These are phyloP conservation scores for Jordanella pulchra DNA, from an alignment of 2,797 vertebrate species.

Conservation along the genomic window DNA sequence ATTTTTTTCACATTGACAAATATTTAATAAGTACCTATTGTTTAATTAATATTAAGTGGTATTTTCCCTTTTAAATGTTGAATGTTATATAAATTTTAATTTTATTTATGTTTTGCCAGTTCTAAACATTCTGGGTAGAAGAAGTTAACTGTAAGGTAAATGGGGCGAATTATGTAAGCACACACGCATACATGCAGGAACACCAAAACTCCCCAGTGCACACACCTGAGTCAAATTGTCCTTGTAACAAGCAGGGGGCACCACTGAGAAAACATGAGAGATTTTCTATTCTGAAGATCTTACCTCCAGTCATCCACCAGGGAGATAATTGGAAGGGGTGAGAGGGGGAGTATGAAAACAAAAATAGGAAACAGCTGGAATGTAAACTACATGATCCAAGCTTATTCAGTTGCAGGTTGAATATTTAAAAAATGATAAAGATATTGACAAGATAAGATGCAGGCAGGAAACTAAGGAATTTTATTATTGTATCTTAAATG, in stretches of 20 bases:
- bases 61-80: background rate
- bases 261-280: constrained; percentile 58
- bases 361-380: background rate
- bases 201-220: background rate
- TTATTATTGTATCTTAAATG: no score
- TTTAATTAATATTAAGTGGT: background rate
- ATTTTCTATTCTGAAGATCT: constrained; percentile 54
- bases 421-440: constrained; percentile 61
- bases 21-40: background rate
- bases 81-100: background rate
- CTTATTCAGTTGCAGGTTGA: constrained; percentile 66
- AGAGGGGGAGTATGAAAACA: background rate
- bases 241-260: constrained; percentile 52
- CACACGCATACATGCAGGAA: background rate
- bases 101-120: background rate
- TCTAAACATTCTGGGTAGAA: background rate
- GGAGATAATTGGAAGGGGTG: background rate
- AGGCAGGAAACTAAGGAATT: constrained; percentile 45
- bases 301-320: constrained; percentile 38
- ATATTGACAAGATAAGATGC: constrained; percentile 60
- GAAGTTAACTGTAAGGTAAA: background rate
- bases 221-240: constrained; percentile 13
- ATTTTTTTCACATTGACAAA: no score
- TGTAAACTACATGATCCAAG: constrained; percentile 16
- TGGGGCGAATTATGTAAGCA: no score